Evolutionary conservation across 1,140 invertebrate genomes (phyloP).

Genomic region (Drosophila prosaltans): DNA sequence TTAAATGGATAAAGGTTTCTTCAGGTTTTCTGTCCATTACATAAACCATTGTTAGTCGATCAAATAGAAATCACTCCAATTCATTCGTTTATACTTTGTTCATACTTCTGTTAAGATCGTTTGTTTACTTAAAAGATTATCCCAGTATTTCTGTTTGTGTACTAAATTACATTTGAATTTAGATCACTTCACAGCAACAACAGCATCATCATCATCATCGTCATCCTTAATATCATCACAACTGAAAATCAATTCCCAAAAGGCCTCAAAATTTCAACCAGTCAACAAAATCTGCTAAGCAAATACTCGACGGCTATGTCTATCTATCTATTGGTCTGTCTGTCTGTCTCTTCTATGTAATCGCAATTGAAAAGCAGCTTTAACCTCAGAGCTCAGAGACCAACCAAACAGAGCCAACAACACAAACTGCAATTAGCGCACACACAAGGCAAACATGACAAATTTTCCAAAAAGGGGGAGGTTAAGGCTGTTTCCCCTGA

Average conservation of each 20-base stretch:
- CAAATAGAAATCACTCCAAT: neutral
- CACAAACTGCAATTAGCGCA: conserved; percentile 66
- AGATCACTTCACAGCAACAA: conserved; percentile 40
- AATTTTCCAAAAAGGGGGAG: conserved; percentile 24
- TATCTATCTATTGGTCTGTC: neutral
- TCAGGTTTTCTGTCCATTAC: neutral
- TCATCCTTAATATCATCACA: neutral
- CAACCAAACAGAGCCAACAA: conserved; percentile 31
- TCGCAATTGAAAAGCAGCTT: conserved; percentile 16
- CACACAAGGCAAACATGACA: conserved; percentile 56
- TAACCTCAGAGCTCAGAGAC: conserved; percentile 32
- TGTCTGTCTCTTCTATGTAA: neutral
- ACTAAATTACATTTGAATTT: conserved; percentile 55
- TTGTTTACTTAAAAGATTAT: conserved; percentile 49
- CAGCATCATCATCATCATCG: conserved; percentile 5
- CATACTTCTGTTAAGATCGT: neutral
- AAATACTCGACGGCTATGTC: conserved; percentile 41
- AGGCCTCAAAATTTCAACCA: conserved; percentile 39
- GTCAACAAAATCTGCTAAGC: conserved; percentile 51
- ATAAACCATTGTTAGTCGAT: neutral
- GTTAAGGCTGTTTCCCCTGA: conserved; percentile 9
- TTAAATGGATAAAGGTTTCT: too few species aligned
- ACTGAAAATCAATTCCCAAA: conserved; percentile 17
- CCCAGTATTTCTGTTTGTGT: conserved; percentile 16
- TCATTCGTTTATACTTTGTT: neutral